Base-by-base conservation (phyloP, 2,888 invertebrate species). In the Physocephala rufipes region DNA sequence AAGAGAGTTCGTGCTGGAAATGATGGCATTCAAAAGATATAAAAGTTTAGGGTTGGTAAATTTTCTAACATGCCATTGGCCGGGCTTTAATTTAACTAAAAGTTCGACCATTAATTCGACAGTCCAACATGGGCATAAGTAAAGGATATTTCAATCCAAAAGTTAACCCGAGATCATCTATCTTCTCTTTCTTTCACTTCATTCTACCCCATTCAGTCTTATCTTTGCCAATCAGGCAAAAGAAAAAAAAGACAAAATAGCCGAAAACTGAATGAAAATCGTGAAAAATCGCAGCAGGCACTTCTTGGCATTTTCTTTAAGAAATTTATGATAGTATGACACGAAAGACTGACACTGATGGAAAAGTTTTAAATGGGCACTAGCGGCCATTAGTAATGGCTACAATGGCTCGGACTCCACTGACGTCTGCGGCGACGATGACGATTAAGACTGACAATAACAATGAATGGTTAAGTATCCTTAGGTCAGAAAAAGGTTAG, bases 71-170 rank as follows among this genome's bases (percentile, higher is more conserved):
- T 47, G 43, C 24, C 45, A 63, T 47, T 63, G 21, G 15, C 13
- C 1, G 15, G 63, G 26, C 24, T 47, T 63, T 24, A 16, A 19
- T 47, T 36, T 21, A n/a, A 28, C 2, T 19, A 15, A 13, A 43
- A 16, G 47, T 24, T 28, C 28, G 16, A 19, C 19, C 51, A 51
- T 26, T n/a, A 28, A 36, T 36, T 9, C 36, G 5, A 9, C 36
- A 36, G 9, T 9, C 5, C 36, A 36, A 9, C 4, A 36, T 36
- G 36, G 36, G 36, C 36, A 36, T 4, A 36, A 9, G 36, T 9
- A 24, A 36, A 28, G 19, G 75, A 76, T 75, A 76, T 74, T 75
- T 75, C 76, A 75, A 74, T 76, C 74, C 72, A 72, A 36, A 36
- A 74, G 69, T 74, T 71, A 74, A 75, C 75, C 75, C 75, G 71